Percentiles rank a stretch among this genome's conserved stretches.
phyloP scores from a whole-genome alignment of 2,797 vertebrate species.

The Sciaenops ocellatus region DNA sequence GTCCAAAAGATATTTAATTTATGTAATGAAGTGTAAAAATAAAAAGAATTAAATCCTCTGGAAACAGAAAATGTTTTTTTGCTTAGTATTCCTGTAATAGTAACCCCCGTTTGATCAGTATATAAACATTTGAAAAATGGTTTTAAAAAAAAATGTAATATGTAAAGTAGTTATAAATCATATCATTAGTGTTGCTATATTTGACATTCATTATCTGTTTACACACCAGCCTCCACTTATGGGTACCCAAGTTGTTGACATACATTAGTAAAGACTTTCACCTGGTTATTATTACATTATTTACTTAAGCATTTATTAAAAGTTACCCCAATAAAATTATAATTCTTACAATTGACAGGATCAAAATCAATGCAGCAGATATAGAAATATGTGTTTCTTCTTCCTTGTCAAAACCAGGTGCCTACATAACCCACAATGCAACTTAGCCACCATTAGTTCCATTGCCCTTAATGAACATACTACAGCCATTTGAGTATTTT shows the following conservation, averaged over 20 bases:
- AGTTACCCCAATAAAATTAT: not conserved
- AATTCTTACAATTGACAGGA: not conserved
- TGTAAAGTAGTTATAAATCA: too few species aligned
- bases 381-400: not conserved
- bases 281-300: not conserved
- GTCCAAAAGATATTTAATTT: not conserved
- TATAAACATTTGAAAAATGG: too few species aligned
- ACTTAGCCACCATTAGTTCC: not conserved
- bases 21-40: not conserved
- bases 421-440: not conserved
- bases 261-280: not conserved
- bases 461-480: not conserved
- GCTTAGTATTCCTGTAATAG: too few species aligned
- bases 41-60: not conserved
- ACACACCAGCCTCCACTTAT: not conserved
- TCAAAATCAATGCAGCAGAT: not conserved
- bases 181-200: too few species aligned
- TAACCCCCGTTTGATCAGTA: too few species aligned
- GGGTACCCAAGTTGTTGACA: too few species aligned
- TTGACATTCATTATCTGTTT: not conserved
- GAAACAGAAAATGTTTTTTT: not conserved
- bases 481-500: constrained; percentile 18
- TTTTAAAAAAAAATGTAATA: too few species aligned
- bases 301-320: not conserved
- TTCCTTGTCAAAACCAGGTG: not conserved